Conservation (phyloP, 2,797 vertebrate genomes). For the Sebastes itinus region DNA sequence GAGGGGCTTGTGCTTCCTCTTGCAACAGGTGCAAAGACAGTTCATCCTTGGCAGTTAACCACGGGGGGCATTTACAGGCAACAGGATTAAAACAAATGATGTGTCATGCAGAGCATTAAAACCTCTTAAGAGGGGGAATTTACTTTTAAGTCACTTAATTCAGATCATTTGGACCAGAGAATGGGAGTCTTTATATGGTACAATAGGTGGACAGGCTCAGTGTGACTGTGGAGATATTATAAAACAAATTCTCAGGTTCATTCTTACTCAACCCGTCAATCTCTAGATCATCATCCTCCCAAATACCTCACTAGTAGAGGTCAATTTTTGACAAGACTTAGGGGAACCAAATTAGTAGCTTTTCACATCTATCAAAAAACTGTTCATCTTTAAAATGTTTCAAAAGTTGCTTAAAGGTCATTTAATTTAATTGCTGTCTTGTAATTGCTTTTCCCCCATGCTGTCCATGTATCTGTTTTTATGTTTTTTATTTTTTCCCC, state of each 20-base stretch:
- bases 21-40: conserved; percentile 86
- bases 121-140: conserved; percentile 20
- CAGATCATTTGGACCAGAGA: conserved; percentile 18
- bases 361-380: too few species aligned
- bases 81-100: conserved; percentile 74
- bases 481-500: too few species aligned
- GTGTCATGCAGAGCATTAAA: conserved; percentile 47
- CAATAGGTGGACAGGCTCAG: neutral
- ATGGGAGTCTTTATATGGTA: neutral
- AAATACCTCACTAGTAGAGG: fast-evolving
- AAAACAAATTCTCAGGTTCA: too few species aligned
- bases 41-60: conserved; percentile 77
- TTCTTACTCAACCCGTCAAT: too few species aligned
- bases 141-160: conserved; percentile 30
- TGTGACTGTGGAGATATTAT: neutral
- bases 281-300: too few species aligned
- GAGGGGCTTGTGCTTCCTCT: conserved; percentile 81
- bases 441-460: too few species aligned
- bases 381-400: too few species aligned
- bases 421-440: too few species aligned
- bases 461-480: too few species aligned
- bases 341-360: too few species aligned
- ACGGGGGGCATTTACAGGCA: conserved; percentile 77
- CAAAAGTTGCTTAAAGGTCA: too few species aligned
- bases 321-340: too few species aligned